Evolutionary conservation across 1,140 invertebrate species (phyloP).

Genomic region (Ruditapes philippinarum): DNA sequence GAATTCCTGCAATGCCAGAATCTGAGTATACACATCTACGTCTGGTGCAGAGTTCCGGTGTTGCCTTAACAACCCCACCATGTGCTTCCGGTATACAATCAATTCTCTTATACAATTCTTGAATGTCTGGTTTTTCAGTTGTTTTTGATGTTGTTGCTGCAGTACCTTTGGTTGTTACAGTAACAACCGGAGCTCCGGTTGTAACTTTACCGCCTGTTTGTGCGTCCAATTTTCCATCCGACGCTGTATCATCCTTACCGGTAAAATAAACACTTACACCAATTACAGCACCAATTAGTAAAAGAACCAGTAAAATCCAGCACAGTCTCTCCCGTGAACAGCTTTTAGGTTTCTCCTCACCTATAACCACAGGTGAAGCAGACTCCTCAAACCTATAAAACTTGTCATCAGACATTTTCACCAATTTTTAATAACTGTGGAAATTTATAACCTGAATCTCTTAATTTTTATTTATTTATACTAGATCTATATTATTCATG

Average conservation of each 20-base stretch:
- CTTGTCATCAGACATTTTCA: constrained; percentile 26
- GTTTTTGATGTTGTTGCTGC: background rate
- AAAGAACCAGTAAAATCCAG: constrained; percentile 58
- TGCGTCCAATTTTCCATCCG: background rate
- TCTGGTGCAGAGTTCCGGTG: constrained; percentile 68
- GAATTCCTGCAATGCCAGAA: background rate
- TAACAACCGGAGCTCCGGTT: background rate
- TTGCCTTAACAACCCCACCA: constrained; percentile 55
- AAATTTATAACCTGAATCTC: too few species aligned
- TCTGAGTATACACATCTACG: constrained; percentile 71
- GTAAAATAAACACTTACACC: constrained; percentile 72
- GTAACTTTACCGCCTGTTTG: constrained; percentile 2
- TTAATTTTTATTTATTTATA: too few species aligned
- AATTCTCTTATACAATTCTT: constrained; percentile 61
- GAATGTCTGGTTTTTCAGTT: constrained; percentile 12
- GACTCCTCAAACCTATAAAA: constrained; percentile 36
- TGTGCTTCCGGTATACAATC: constrained; percentile 76
- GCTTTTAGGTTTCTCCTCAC: background rate
- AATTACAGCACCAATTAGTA: constrained; percentile 74
- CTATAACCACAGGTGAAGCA: background rate
- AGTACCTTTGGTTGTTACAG: background rate
- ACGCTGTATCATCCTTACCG: background rate
- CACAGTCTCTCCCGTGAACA: constrained; percentile 26
- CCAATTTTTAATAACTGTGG: too few species aligned
- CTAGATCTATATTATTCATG: too few species aligned